phyloP scores from a whole-genome alignment of 2,888 invertebrate genomes.

The Himalopsyche japonica region DNA sequence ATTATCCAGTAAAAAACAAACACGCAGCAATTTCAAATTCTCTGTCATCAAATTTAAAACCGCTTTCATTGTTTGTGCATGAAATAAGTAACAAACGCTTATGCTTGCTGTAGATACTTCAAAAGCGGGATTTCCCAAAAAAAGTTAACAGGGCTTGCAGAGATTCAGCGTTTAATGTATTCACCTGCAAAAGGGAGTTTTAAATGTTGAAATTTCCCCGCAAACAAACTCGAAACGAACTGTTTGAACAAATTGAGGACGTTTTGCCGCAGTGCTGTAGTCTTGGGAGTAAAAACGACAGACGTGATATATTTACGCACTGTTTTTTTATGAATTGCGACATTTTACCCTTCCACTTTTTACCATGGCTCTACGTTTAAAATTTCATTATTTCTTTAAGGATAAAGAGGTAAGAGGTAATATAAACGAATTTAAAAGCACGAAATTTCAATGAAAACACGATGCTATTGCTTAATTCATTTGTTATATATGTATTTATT shows the following conservation, averaged over 20 bases:
- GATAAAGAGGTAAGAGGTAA: too few species aligned
- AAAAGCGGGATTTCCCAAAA: not conserved
- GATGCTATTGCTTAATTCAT: too few species aligned
- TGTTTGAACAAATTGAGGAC: conserved; percentile 1
- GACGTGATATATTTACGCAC: not conserved
- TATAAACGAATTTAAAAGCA: too few species aligned
- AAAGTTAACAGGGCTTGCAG: not conserved
- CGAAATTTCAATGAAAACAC: too few species aligned
- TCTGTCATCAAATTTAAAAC: not conserved
- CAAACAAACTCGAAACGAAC: not conserved
- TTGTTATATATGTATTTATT: too few species aligned
- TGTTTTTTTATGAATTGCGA: too few species aligned
- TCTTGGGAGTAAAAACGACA: not conserved
- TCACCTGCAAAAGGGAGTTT: not conserved
- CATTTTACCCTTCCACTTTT: too few species aligned
- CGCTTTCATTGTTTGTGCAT: not conserved
- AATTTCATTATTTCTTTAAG: too few species aligned
- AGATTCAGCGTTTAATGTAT: not conserved
- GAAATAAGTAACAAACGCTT: not conserved
- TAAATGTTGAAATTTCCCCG: not conserved
- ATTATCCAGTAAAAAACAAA: not conserved
- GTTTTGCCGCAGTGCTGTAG: not conserved
- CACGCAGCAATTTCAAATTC: not conserved
- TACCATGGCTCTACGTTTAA: too few species aligned
- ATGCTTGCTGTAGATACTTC: not conserved